Base-by-base conservation (phyloP, 2,888 invertebrate genomes). In the Apodemia mormo region DNA sequence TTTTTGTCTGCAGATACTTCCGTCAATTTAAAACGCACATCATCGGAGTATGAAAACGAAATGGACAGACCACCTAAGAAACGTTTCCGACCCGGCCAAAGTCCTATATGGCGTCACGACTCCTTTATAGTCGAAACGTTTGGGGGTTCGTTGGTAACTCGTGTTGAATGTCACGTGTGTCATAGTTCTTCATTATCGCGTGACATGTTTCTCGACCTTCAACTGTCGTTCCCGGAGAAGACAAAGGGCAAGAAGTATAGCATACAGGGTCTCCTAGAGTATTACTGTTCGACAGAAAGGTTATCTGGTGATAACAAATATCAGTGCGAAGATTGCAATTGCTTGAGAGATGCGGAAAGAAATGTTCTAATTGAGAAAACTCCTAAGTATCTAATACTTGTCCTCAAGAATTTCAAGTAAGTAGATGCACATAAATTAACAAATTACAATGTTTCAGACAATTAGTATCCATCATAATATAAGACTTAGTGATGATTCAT, bases 221-320 rank as follows among this genome's bases (percentile, higher is more conserved):
- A 96, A 77, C 89, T 97, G 1, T 96, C 96, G 0, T 96, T 96
- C 86, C 96, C 97, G 0, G 95, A 95, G 43, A 92, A 86, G 67
- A 82, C 85, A 0, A 86, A 84, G 0, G 82, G 80, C 7, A 92
- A 81, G 76, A 83, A 94, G 73, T 95, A 95, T 77, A 95, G 94
- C 49, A 96, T 98, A n/a, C 96, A 97, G 82, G 95, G 95, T 75
- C 93, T 98, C 1, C 92, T 98, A 22, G 96, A 96, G 76, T 96
- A 95, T 81, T 97, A 96, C 83, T 94, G 97, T 76, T 95, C 96
- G 30, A 95, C 96, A 1, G 98, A 98, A 82, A 95, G 94, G 69
- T 86, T 98, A 49, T 94, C 95, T 1, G 97, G 96, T 0, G 97
- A 97, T 68, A 98, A 98, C 83, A 95, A 86, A 61, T 98, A 98